Conservation (phyloP, 2,888 invertebrate species). For the Drosophila emarginata region DNA sequence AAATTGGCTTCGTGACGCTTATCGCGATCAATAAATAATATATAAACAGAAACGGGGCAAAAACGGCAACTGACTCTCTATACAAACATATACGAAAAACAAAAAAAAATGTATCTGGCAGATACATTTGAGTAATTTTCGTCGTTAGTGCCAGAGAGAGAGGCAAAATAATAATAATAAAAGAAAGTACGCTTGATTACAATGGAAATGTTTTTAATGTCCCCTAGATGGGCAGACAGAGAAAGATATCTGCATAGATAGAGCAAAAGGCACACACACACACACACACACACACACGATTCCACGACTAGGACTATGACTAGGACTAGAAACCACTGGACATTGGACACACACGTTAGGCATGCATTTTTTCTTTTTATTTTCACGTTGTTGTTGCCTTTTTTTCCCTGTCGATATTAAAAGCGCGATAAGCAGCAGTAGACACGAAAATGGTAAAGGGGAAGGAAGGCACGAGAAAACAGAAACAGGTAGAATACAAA, state of each 20-base stretch:
- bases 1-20: conserved; percentile 81
- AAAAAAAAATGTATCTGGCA: conserved; percentile 69
- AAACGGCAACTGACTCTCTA: conserved; percentile 22
- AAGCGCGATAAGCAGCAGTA: conserved; percentile 72
- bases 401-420: conserved; percentile 64
- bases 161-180: conserved; percentile 74
- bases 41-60: conserved; percentile 69
- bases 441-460: conserved; percentile 43
- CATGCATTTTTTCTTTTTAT: conserved; percentile 41
- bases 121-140: conserved; percentile 80
- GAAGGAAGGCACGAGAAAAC: conserved; percentile 40
- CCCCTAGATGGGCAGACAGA: conserved; percentile 44
- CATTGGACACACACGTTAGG: conserved; percentile 38
- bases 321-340: conserved; percentile 10
- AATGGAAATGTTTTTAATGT: conserved; percentile 76
- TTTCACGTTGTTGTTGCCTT: conserved; percentile 8
- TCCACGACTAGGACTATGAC: conserved; percentile 3
- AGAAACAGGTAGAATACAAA: conserved; percentile 58
- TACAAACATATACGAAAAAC: conserved; percentile 38
- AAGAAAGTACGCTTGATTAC: conserved; percentile 78
- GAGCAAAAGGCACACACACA: conserved; percentile 45
- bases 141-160: conserved; percentile 61
- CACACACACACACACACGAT: conserved; percentile 19
- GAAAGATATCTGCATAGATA: conserved; percentile 76
- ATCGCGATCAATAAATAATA: conserved; percentile 83